These are phyloP conservation scores for Axea sp. DNA, from an alignment of 2,888 invertebrate species.

Conservation along the genomic window DNA sequence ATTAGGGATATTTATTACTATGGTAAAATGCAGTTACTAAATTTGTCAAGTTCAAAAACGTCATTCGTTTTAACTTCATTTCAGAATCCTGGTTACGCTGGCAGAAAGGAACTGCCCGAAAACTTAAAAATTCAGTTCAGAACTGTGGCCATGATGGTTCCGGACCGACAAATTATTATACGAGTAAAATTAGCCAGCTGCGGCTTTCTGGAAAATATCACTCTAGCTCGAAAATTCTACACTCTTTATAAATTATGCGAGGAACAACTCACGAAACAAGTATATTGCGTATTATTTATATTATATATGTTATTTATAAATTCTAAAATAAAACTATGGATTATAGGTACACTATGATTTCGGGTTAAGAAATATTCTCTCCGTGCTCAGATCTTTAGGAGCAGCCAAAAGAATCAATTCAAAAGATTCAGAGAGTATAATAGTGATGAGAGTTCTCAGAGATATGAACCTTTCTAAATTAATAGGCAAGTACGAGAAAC, in stretches of 20 bases:
- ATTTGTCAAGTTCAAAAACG: background rate
- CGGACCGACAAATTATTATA: conserved; percentile 97
- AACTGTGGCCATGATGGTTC: conserved; percentile 99
- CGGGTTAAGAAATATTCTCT: conserved; percentile 95
- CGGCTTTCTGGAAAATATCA: conserved; percentile 97
- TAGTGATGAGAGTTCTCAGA: conserved; percentile 97
- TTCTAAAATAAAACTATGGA: too few species aligned
- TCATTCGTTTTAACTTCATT: too few species aligned
- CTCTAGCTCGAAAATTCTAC: conserved; percentile 96
- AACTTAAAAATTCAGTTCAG: conserved; percentile 98
- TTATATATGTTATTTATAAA: too few species aligned
- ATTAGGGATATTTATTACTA: conserved; percentile 98
- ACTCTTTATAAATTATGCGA: conserved; percentile 98
- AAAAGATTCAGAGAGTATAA: conserved; percentile 96
- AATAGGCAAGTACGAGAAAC: conserved; percentile 85
- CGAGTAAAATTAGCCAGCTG: conserved; percentile 97
- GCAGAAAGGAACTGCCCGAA: conserved; percentile 96
- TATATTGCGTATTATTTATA: conserved; percentile 71
- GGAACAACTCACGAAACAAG: conserved; percentile 98
- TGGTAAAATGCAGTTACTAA: conserved; percentile 85
- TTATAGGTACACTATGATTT: conserved; percentile 96
- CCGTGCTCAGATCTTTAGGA: conserved; percentile 94
- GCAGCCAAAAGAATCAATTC: conserved; percentile 94
- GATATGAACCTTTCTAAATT: conserved; percentile 99
- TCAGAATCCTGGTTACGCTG: conserved; percentile 98